Conservation (phyloP, 1,140 invertebrate genomes). For the Schlechtendalia chinensis region DNA sequence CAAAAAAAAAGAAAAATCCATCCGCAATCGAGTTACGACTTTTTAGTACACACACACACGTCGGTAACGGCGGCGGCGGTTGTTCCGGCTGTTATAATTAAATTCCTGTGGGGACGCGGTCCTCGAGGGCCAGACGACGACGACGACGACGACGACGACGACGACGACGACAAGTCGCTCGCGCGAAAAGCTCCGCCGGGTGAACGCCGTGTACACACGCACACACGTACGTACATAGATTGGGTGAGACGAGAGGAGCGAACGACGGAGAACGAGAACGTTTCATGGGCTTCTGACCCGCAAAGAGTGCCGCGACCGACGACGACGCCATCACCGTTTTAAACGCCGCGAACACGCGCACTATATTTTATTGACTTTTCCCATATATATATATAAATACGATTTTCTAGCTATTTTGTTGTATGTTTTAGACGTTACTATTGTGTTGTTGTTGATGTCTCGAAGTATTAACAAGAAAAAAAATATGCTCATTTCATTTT, state of each 20-base stretch:
- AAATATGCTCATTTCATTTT: no score
- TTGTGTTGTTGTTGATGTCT: no score
- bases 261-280: not conserved
- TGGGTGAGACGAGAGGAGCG: not conserved
- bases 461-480: no score
- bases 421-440: no score
- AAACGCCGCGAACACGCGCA: not conserved
- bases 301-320: conserved; percentile 4
- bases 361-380: conserved; percentile 20
- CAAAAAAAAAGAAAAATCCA: not conserved
- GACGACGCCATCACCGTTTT: not conserved
- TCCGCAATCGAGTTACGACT: conserved; percentile 28
- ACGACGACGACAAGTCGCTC: not conserved
- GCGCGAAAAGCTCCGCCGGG: not conserved
- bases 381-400: not conserved
- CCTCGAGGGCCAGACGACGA: not conserved
- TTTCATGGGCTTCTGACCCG: conserved; percentile 18
- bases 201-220: not conserved
- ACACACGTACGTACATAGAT: not conserved
- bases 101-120: conserved; percentile 1
- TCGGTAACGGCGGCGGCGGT: not conserved
- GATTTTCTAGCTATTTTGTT: conserved; percentile 15
- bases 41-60: not conserved
- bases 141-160: conserved; percentile 17
- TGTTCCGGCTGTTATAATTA: conserved; percentile 21